Evolutionary conservation across 2,113 vertebrate species (phyloP), one percentile per base, ranked within the genome.

Genomic region (Sylvia atricapilla): DNA sequence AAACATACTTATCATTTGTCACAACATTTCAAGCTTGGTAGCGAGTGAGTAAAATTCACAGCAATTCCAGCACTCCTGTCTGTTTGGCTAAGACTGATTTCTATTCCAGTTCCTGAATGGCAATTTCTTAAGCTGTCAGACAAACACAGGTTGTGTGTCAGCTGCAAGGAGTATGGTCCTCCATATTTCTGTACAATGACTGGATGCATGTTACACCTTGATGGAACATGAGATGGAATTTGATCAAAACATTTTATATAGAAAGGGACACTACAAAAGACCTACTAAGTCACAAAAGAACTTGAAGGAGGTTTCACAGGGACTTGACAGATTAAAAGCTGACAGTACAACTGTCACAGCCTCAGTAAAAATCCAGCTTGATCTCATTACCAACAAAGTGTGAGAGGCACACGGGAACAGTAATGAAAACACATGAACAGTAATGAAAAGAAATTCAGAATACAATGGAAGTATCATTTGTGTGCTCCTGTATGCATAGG

Each of bases 351-450:
- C 79, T 81, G 87, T 88, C 77, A 69, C 53, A 53, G 20, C 76
- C 69, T 84, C 75, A 44, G 68, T 8, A 83, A 89, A 96, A 88
- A 94, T 87, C 28, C 75, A 74, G 39, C 22, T 84, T 97, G 91
- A 93, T 95, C 76, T 93, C 68, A 84, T 93, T 94, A 92, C 78
- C 50, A 84, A 79, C 33, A 89, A 90, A 95, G 33, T 81, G 20
- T 7, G 50, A 64, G 73, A 90, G 28, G 52, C 3, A n/a, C n/a
- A 41, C 2, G 39, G 41, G 35, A 68, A 41, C 24, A 62, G 10
- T 69, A 39, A 74, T 35, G 22, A 88, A 84, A 85, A 56, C 41
- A 67, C 4, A 46, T 22, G 35, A 74, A n/a, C 31, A 35, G 11
- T 31, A 37, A 74, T n/a, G 25, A 79, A 88, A 87, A 70, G 14